These are phyloP conservation scores for Podabrus alpinus DNA, from an alignment of 2,888 invertebrate genomes.

Conservation along the genomic window DNA sequence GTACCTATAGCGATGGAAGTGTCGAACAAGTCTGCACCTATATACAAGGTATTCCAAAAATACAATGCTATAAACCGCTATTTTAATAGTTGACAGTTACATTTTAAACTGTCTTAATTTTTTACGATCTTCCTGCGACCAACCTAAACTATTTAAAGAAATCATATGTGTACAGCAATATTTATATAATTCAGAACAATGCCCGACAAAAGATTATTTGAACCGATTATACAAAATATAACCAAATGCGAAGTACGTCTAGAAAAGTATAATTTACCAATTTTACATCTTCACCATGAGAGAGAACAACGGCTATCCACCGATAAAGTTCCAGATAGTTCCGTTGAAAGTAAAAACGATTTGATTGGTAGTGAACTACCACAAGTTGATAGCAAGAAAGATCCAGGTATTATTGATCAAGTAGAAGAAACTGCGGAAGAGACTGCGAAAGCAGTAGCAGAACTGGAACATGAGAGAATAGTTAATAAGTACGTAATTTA, in stretches of 20 bases:
- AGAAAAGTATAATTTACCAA: conserved; percentile 23
- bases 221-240: conserved; percentile 26
- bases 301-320: background rate
- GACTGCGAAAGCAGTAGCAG: background rate
- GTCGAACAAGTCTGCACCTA: too few relatives aligned
- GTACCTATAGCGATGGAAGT: too few relatives aligned
- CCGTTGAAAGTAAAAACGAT: background rate
- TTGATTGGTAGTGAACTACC: background rate
- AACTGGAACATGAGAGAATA: background rate
- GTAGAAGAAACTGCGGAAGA: too few relatives aligned
- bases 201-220: conserved; percentile 32
- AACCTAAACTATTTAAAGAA: conserved; percentile 3
- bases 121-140: background rate
- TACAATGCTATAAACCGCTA: too few relatives aligned
- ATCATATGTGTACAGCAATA: background rate
- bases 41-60: too few relatives aligned
- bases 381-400: background rate
- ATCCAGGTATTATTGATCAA: too few relatives aligned
- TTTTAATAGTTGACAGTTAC: background rate
- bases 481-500: conserved; percentile 19
- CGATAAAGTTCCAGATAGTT: background rate
- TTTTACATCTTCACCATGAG: background rate
- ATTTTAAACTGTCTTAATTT: background rate
- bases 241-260: conserved; percentile 33
- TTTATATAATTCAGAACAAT: conserved; percentile 1